Evolutionary conservation across 2,113 vertebrate genomes (phyloP).

Genomic region (Mustelus asterias): DNA sequence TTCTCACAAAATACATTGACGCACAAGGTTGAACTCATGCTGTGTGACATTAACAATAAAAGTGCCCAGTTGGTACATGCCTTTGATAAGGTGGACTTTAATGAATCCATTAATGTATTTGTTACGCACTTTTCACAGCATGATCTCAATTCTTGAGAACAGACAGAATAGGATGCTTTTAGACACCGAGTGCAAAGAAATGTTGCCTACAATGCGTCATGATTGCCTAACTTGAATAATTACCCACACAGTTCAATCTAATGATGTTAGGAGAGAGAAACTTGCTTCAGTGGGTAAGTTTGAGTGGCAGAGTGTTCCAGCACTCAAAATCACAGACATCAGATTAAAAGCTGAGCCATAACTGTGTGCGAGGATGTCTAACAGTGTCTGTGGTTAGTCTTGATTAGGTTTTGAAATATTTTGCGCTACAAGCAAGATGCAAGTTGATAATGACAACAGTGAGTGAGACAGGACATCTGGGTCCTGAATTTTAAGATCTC

Average conservation of each 20-base stretch:
- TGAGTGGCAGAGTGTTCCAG: background rate
- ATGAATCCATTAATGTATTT: background rate
- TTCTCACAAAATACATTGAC: background rate
- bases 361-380: background rate
- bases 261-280: background rate
- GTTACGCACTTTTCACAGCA: background rate
- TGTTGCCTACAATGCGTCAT: background rate
- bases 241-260: background rate
- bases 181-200: background rate
- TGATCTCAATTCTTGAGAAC: background rate
- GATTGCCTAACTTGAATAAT: background rate
- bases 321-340: background rate
- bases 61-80: background rate
- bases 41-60: background rate
- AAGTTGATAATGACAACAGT: too few species aligned
- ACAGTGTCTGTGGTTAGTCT: too few species aligned
- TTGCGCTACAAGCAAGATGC: too few species aligned
- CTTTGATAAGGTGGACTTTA: background rate
- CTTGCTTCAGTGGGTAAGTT: background rate
- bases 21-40: background rate
- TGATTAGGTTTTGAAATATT: too few species aligned
- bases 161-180: background rate
- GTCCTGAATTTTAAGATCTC: too few species aligned
- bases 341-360: background rate
- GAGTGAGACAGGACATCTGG: too few species aligned